Percentiles rank a stretch among this genome's conserved stretches.
phyloP scores from a whole-genome alignment of 2,888 invertebrate genomes.

The Eueremaeus valkanovi region DNA sequence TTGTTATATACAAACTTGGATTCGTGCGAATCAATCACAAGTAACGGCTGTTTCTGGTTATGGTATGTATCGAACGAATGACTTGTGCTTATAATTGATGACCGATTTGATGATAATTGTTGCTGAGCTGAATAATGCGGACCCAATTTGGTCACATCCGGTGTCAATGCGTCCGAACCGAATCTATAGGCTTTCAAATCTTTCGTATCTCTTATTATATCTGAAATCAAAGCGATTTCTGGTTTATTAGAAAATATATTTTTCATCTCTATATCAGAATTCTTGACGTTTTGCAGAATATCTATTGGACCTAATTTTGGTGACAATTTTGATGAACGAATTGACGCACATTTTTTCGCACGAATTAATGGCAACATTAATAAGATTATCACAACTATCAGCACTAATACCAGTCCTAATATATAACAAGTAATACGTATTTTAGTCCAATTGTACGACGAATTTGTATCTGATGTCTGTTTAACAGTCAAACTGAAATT shows the following conservation, averaged over 20 bases:
- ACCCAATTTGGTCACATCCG: slow-evolving; percentile 9
- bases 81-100: neutral
- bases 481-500: slow-evolving; percentile 29
- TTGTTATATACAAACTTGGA: neutral
- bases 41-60: neutral
- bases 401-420: neutral
- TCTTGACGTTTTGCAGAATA: neutral
- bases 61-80: slow-evolving; percentile 10
- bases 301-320: neutral
- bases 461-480: neutral
- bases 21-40: neutral
- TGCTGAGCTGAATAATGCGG: neutral
- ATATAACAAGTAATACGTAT: neutral
- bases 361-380: neutral
- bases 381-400: neutral
- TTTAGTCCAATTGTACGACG: neutral
- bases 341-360: neutral
- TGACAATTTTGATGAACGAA: neutral
- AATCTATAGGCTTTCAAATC: neutral
- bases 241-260: neutral
- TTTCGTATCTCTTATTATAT: neutral
- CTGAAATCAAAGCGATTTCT: slow-evolving; percentile 21
- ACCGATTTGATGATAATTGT: neutral
- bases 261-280: neutral
- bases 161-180: neutral